Conservation (phyloP, 2,888 invertebrate genomes). For the Drosophila kuntzei region DNA sequence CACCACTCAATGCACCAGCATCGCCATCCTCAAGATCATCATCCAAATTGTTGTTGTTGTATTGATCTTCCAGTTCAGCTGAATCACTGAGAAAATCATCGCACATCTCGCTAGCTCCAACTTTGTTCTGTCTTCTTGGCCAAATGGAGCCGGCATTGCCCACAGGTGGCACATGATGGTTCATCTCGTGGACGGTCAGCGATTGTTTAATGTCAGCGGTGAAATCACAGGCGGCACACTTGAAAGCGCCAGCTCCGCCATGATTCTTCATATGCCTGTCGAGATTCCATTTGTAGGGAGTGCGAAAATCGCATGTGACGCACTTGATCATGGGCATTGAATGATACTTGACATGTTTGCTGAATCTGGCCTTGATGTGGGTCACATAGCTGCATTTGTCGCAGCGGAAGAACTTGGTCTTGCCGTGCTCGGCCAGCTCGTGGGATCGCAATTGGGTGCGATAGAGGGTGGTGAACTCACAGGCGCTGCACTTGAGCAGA, state of each 20-base stretch:
- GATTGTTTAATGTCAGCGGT: conserved; percentile 96
- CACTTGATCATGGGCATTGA: conserved; percentile 98
- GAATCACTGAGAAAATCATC: conserved; percentile 84
- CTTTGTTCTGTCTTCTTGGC: conserved; percentile 90
- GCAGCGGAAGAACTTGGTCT: conserved; percentile 92
- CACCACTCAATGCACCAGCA: conserved; percentile 59
- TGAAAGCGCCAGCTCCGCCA: conserved; percentile 93
- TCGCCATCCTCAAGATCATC: conserved; percentile 80
- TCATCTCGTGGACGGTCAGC: conserved; percentile 95
- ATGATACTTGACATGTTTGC: conserved; percentile 97
- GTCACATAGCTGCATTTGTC: conserved; percentile 96
- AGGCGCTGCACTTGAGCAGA: conserved; percentile 88
- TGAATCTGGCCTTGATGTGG: conserved; percentile 94
- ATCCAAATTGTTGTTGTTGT: conserved; percentile 84
- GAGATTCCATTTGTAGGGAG: conserved; percentile 96
- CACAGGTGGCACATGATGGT: conserved; percentile 93
- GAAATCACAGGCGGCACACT: conserved; percentile 95
- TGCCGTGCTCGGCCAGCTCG: conserved; percentile 91
- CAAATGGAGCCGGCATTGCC: conserved; percentile 88
- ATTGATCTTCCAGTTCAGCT: conserved; percentile 83
- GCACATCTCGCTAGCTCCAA: conserved; percentile 88
- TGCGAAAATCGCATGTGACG: conserved; percentile 96
- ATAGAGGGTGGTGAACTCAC: conserved; percentile 89
- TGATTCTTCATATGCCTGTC: conserved; percentile 97
- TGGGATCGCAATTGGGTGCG: conserved; percentile 89